Evolutionary conservation across 2,113 vertebrate species (phyloP).

Genomic region (Bothrops jararaca): DNA sequence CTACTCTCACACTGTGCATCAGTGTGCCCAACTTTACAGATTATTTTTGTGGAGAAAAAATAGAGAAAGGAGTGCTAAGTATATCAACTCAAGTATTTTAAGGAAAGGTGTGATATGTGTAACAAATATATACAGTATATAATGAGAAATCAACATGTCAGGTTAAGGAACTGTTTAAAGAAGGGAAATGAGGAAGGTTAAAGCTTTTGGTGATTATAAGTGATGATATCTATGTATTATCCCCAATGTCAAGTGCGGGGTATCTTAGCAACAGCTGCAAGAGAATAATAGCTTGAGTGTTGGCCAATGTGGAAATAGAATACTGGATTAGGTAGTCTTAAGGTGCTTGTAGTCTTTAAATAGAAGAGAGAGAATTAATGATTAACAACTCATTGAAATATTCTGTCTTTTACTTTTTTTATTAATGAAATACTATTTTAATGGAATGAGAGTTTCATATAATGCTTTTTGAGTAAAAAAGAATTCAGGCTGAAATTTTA

Average conservation of each 20-base stretch:
- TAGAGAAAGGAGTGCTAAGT: neutral
- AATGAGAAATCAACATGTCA: neutral
- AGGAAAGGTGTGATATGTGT: neutral
- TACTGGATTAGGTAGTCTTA: neutral
- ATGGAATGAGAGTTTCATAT: neutral
- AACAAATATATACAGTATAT: neutral
- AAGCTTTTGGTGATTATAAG: neutral
- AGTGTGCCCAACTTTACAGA: neutral
- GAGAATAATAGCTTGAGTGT: neutral
- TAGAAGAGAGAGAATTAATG: neutral
- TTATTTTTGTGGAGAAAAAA: neutral
- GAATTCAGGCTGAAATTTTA: neutral
- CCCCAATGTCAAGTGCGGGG: neutral
- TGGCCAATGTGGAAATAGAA: neutral
- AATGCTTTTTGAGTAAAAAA: neutral
- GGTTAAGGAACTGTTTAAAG: neutral
- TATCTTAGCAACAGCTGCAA: neutral
- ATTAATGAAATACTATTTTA: neutral
- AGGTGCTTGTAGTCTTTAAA: neutral
- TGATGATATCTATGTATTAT: neutral
- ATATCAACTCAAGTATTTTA: neutral
- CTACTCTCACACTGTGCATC: neutral
- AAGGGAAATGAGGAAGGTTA: neutral
- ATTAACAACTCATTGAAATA: neutral
- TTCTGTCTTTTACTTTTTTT: neutral